Conservation (phyloP, 2,113 vertebrate genomes). For the Alces alces region DNA sequence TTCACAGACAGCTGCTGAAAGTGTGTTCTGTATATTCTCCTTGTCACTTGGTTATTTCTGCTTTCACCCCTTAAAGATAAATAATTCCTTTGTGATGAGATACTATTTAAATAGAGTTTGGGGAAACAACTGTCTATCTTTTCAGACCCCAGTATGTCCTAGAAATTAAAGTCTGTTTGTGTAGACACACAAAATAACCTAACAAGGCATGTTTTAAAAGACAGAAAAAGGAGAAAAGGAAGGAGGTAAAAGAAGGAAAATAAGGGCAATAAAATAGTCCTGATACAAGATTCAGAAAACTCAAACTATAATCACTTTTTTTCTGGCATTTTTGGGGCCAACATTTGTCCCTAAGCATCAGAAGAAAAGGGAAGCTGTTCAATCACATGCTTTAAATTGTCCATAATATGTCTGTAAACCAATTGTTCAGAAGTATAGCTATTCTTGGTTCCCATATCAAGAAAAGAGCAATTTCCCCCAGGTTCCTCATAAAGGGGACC, state of each 20-base stretch:
- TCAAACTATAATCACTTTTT: not conserved
- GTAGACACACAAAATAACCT: not conserved
- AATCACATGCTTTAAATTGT: not conserved
- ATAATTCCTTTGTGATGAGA: not conserved
- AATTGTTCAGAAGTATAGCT: not conserved
- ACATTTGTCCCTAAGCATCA: not conserved
- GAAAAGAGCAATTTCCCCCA: slow-evolving; percentile 3
- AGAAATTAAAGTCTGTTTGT: not conserved
- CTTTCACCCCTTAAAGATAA: slow-evolving; percentile 22
- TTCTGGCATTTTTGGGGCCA: not conserved
- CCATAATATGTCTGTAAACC: not conserved
- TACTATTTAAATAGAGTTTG: slow-evolving; percentile 5
- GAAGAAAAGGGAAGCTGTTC: not conserved
- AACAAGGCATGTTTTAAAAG: not conserved
- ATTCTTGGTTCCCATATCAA: slow-evolving; percentile 4
- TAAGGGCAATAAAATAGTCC: not conserved
- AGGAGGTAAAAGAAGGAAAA: not conserved
- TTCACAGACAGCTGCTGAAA: slow-evolving; percentile 51
- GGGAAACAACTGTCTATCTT: not conserved
- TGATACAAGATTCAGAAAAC: not conserved
- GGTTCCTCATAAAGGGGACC: not conserved
- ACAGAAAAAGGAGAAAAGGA: not conserved
- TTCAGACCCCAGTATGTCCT: not conserved
- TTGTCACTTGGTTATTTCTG: slow-evolving; percentile 58
- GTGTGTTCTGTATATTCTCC: slow-evolving; percentile 41